A percentile compares a stretch with the other conserved stretches of the same genome.
These are phyloP conservation scores for Drosophila subsilvestris DNA, from an alignment of 2,888 invertebrate species.

Conservation along the genomic window DNA sequence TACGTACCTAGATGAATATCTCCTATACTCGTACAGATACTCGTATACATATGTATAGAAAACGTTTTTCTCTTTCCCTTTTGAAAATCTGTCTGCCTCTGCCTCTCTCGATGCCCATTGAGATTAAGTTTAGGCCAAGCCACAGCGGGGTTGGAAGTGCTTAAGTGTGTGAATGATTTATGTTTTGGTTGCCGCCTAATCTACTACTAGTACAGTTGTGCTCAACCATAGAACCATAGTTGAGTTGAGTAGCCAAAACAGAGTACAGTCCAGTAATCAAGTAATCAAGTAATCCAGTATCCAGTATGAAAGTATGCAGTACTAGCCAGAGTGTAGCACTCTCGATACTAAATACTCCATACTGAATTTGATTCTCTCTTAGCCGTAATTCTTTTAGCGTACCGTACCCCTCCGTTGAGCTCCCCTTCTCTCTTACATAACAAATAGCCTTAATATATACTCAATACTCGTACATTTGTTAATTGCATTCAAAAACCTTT, in stretches of 20 bases:
- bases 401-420: slow-evolving; percentile 43
- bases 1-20: slow-evolving; percentile 12
- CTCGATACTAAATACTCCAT: slow-evolving; percentile 29
- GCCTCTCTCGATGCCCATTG: slow-evolving; percentile 59
- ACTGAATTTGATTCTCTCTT: slow-evolving; percentile 36
- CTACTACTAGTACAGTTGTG: slow-evolving; percentile 54
- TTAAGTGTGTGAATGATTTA: slow-evolving; percentile 70
- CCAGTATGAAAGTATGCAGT: slow-evolving; percentile 18
- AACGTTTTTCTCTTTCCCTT: slow-evolving; percentile 54
- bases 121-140: slow-evolving; percentile 59
- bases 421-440: slow-evolving; percentile 37
- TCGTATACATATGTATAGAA: slow-evolving; percentile 41
- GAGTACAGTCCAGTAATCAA: slow-evolving; percentile 21
- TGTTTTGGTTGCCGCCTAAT: slow-evolving; percentile 63
- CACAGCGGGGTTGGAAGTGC: slow-evolving; percentile 64
- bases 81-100: slow-evolving; percentile 27
- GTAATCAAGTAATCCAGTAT: slow-evolving; percentile 24
- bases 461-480: slow-evolving; percentile 39
- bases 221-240: slow-evolving; percentile 52
- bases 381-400: slow-evolving; percentile 32
- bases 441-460: slow-evolving; percentile 28
- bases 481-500: slow-evolving; percentile 32
- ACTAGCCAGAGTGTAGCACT: slow-evolving; percentile 42
- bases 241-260: slow-evolving; percentile 50
- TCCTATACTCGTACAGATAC: slow-evolving; percentile 35